These are phyloP conservation scores for Criorhina ranunculi DNA, from an alignment of 2,888 invertebrate genomes.

Conservation along the genomic window DNA sequence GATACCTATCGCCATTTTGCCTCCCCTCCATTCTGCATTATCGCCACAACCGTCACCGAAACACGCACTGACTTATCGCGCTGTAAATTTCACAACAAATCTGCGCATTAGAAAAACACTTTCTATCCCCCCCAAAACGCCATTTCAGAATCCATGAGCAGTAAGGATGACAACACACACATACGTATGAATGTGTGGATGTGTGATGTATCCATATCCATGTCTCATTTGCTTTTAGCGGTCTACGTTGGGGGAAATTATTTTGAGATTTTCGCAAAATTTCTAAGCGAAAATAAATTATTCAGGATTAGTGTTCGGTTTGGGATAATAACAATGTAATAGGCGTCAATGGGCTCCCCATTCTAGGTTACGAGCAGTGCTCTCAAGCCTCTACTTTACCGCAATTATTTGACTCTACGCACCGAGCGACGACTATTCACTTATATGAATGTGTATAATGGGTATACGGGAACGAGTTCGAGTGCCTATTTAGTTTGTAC, in stretches of 20 bases:
- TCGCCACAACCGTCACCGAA: constrained; percentile 18
- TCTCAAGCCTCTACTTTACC: constrained; percentile 38
- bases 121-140: constrained; percentile 9
- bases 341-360: constrained; percentile 59
- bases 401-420: constrained; percentile 54
- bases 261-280: constrained; percentile 62
- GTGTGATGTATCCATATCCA: constrained; percentile 21
- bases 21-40: not conserved
- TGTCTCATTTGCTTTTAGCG: constrained; percentile 61
- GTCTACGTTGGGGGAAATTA: constrained; percentile 52
- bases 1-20: not conserved
- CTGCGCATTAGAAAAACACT: constrained; percentile 66
- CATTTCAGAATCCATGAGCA: not conserved
- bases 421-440: constrained; percentile 1
- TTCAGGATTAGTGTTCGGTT: constrained; percentile 72
- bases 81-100: constrained; percentile 67
- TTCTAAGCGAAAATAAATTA: constrained; percentile 66
- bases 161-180: not conserved
- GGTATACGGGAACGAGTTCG: not conserved
- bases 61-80: constrained; percentile 60
- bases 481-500: constrained; percentile 38
- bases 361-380: constrained; percentile 22
- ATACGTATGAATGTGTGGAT: not conserved
- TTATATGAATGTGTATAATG: not conserved
- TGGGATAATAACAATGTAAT: constrained; percentile 69